Conservation (phyloP, 1,140 invertebrate species). For the Aplysia californica region DNA sequence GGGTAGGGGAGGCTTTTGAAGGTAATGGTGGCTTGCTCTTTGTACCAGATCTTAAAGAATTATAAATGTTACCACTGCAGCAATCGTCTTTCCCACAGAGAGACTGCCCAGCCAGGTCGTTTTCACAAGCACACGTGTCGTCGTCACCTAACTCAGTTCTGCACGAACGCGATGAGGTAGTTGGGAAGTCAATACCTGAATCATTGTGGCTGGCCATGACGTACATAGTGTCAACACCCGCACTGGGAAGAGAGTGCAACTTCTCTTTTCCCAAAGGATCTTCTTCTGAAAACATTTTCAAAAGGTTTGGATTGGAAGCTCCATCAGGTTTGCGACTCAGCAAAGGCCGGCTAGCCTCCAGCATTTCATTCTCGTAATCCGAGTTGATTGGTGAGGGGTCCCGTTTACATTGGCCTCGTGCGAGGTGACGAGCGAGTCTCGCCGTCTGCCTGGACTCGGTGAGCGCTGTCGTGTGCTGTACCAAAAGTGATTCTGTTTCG, state of each 20-base stretch:
- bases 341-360: slow-evolving; percentile 31
- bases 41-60: slow-evolving; percentile 29
- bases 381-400: slow-evolving; percentile 11
- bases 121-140: slow-evolving; percentile 8
- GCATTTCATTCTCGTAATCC: slow-evolving; percentile 19
- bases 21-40: slow-evolving; percentile 45
- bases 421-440: slow-evolving; percentile 23
- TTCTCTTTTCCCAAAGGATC: background rate
- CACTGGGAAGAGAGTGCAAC: background rate
- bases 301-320: slow-evolving; percentile 88
- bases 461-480: slow-evolving; percentile 31
- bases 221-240: slow-evolving; percentile 15
- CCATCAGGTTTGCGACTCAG: slow-evolving; percentile 82
- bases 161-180: slow-evolving; percentile 26
- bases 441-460: slow-evolving; percentile 31
- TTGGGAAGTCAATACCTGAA: slow-evolving; percentile 18
- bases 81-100: slow-evolving; percentile 5
- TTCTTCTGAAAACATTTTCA: slow-evolving; percentile 42
- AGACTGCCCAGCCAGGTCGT: slow-evolving; percentile 9
- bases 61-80: background rate
- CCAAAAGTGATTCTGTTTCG: slow-evolving; percentile 28
- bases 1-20: slow-evolving; percentile 33
- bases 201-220: slow-evolving; percentile 7
- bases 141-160: background rate
- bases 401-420: slow-evolving; percentile 2